These are phyloP conservation scores for Macrophya alboannulata DNA, from an alignment of 2,888 invertebrate genomes.

Conservation along the genomic window DNA sequence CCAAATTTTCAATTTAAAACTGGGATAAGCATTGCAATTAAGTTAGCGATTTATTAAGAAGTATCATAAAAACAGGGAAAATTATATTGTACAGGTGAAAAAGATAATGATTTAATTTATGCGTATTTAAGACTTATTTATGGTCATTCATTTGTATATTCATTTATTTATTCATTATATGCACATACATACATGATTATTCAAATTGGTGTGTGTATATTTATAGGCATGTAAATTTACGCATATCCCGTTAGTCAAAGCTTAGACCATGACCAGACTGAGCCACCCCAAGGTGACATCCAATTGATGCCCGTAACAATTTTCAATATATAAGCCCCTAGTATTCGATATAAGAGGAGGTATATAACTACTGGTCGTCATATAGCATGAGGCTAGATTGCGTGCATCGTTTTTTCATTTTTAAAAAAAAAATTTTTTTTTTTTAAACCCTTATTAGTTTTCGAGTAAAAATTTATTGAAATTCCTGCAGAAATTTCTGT, in stretches of 20 bases:
- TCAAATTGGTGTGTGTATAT: neutral
- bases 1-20: too few species aligned
- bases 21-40: too few species aligned
- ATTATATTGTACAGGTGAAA: too few species aligned
- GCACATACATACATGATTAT: too few species aligned
- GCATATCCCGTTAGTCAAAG: neutral
- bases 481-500: too few species aligned
- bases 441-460: too few species aligned
- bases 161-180: too few species aligned
- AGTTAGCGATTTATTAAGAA: too few species aligned
- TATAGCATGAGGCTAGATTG: neutral
- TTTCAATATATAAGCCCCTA: conserved; percentile 16
- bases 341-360: neutral
- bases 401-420: too few species aligned
- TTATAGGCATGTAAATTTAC: neutral
- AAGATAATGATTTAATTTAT: neutral
- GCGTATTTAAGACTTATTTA: neutral
- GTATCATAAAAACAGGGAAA: too few species aligned
- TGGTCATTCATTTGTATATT: neutral
- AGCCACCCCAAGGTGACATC: conserved; percentile 18
- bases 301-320: conserved; percentile 29
- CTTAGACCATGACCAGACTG: neutral
- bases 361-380: neutral
- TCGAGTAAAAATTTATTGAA: too few species aligned
- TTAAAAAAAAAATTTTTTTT: too few species aligned